phyloP scores from a whole-genome alignment of 2,888 invertebrate genomes.

The Loripinus fragilis region DNA sequence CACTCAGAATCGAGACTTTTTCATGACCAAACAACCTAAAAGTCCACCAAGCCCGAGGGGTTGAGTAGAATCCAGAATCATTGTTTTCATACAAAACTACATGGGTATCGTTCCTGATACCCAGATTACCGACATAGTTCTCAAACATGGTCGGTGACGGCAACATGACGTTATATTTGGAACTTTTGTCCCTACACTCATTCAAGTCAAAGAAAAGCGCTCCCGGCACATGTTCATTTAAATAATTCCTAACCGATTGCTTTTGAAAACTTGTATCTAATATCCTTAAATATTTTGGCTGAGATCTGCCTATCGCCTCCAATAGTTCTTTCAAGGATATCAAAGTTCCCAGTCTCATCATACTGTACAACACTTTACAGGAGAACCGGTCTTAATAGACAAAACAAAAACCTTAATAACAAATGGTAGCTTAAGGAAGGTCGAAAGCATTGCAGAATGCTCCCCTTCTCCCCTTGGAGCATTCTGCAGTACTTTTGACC shows the following conservation, averaged over 20 bases:
- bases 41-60: constrained; percentile 80
- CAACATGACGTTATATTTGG: constrained; percentile 75
- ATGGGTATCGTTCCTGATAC: constrained; percentile 76
- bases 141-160: constrained; percentile 73
- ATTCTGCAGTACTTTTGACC: too few relatives aligned
- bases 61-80: constrained; percentile 72
- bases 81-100: constrained; percentile 80
- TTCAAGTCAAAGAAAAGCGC: constrained; percentile 81
- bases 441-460: too few relatives aligned
- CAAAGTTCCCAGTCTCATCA: constrained; percentile 45
- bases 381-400: too few relatives aligned
- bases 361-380: too few relatives aligned
- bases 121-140: constrained; percentile 75
- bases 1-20: constrained; percentile 75
- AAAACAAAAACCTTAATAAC: too few relatives aligned
- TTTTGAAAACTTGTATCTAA: constrained; percentile 77
- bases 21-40: constrained; percentile 79
- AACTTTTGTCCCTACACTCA: constrained; percentile 76
- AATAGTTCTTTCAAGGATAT: constrained; percentile 57
- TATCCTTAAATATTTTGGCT: constrained; percentile 68
- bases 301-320: constrained; percentile 40
- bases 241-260: constrained; percentile 71
- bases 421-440: too few relatives aligned
- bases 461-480: too few relatives aligned
- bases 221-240: constrained; percentile 77